Base-by-base conservation (phyloP, 1,140 invertebrate species). In the Bombus sibiricus region DNA sequence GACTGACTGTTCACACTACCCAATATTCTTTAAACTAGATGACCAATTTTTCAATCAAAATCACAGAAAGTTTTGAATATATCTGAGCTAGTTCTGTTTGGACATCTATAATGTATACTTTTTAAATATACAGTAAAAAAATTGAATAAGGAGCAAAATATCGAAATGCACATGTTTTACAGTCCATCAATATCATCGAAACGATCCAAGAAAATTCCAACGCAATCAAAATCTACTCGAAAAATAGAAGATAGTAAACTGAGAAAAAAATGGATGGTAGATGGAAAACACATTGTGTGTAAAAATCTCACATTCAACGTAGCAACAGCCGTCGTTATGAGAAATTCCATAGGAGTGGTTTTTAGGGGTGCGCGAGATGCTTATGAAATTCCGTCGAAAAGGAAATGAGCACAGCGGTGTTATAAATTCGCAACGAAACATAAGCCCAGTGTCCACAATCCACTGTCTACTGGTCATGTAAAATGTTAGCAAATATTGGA, bases 361-460 rank as follows among this genome's bases (percentile, higher is more conserved):
- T 25, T 47, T 47, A 25, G 1, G 8, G 2, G 8, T 41, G 32
- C 47, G 37, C 75, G 15, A 28, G 37, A 13, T 41, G 10, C 18
- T 86, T 86, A 86, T 82, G 80, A 86, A 86, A 86, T 82, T 86
- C 85, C 80, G 34, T 69, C 41, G 71, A 59, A 53, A 25, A 9
- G 59, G 9, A 37, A 73, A 15, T 37, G 39, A 28, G 25, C 12
- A 43, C 5, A n/a, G 41, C 13, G 43, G 13, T 12, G 28, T 83
- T 76, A 43, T 41, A 32, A 76, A 66, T 75, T 41, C 28, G 72
- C 25, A n/a, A 13, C 59, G 59, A n/a, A 22, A 22, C 47, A 53
- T 53, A 53, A 62, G 59, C 28, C 28, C 10, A 62, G 59, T 62
- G 28, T 62, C 12, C 59, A n/a, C 1, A 12, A n/a, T 62, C 12